Conservation (phyloP, 2,113 vertebrate species). For the Brachionichthys hirsutus region DNA sequence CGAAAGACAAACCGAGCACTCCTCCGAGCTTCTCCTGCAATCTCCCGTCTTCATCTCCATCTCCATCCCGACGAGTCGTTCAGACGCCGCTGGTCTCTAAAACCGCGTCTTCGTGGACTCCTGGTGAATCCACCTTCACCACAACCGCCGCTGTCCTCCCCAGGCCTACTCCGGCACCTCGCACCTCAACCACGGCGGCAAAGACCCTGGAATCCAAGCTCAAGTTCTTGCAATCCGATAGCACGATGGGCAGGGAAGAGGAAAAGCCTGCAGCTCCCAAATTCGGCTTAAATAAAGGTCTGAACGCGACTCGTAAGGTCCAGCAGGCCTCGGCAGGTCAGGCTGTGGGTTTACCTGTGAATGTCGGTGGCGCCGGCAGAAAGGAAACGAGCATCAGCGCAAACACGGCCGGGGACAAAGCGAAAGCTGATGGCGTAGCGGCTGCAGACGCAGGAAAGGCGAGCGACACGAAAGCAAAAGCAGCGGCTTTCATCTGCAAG, state of each 20-base stretch:
- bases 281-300: slow-evolving; percentile 14
- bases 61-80: slow-evolving; percentile 7
- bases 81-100: background rate
- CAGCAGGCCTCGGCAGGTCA: slow-evolving; percentile 22
- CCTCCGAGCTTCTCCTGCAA: slow-evolving; percentile 17
- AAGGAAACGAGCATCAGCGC: slow-evolving; percentile 5
- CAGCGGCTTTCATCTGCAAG: slow-evolving; percentile 68
- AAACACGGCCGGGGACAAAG: background rate
- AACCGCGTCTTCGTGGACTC: slow-evolving; percentile 2
- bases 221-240: slow-evolving; percentile 71
- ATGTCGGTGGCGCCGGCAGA: slow-evolving; percentile 1
- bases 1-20: slow-evolving; percentile 37
- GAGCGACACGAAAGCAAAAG: slow-evolving; percentile 27
- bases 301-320: background rate
- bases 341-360: slow-evolving; percentile 39
- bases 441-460: slow-evolving; percentile 5
- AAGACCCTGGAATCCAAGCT: slow-evolving; percentile 82
- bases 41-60: background rate
- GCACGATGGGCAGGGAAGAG: background rate
- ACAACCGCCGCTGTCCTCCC: slow-evolving; percentile 7
- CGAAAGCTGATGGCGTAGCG: slow-evolving; percentile 1
- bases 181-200: slow-evolving; percentile 39
- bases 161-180: slow-evolving; percentile 29
- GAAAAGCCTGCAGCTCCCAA: slow-evolving; percentile 5
- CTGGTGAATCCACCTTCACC: background rate